Evolutionary conservation across 2,113 vertebrate species (phyloP), one percentile per base, ranked within the genome.

Genomic region (Chunga burmeisteri): DNA sequence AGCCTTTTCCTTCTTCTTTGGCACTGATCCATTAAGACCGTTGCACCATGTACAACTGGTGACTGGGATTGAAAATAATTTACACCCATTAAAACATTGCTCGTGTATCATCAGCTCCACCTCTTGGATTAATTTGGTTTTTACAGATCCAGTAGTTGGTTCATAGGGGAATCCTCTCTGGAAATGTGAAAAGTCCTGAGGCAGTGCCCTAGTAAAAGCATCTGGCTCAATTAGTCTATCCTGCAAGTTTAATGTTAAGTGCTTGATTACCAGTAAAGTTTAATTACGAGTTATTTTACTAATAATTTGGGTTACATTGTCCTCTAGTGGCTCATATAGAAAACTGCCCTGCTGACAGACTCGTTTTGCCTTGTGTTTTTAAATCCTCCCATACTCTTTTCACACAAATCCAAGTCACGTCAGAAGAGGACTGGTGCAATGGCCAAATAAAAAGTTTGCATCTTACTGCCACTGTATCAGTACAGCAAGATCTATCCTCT

Each of bases 251-350:
- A 75, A 49, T 67, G 32, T 59, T 91, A 66, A 61, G 26, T 66
- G 66, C 70, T 85, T 74, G 40, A 50, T 61, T 77, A 79, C 36
- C 29, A 55, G 30, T 63, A 21, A 83, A 66, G 44, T 59, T 92
- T 94, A 89, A 94, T 94, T 88, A 84, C 2, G 0, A 61, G 52
- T 79, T 78, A 53, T 79, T 88, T 86, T 47, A 21, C 47, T 68
- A 46, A 59, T 91, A 71, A 52, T 86, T 89, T 85, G 84, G 49
- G 53, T 95, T 91, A 75, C 14, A 14, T 91, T 91, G 97, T 72
- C 92, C 96, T 86, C 94, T 96, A 92, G 94, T 82, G 95, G 83
- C 65, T 85, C 34, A 2, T 42, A 16, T 6, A 34, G 77, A 93
- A 86, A 94, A 81, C 46, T 75, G 52, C 77, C 88, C 83, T 87